Conservation (phyloP, 2,113 vertebrate genomes). For the Rhineura floridana region DNA sequence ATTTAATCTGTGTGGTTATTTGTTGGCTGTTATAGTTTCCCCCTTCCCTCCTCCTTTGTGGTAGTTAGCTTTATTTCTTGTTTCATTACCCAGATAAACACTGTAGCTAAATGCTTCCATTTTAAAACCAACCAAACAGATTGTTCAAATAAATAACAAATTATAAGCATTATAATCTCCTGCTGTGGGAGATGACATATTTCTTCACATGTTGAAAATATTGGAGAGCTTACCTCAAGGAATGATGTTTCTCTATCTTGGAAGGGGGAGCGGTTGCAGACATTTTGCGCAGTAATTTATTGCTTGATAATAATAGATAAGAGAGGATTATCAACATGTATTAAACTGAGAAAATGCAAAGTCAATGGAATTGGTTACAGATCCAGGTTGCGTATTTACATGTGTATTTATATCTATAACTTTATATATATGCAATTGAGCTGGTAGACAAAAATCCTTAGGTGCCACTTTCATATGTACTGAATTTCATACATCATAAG, state of each 20-base stretch:
- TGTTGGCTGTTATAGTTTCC: conserved; percentile 2
- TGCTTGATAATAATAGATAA: neutral
- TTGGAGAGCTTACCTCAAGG: neutral
- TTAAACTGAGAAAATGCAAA: conserved; percentile 10
- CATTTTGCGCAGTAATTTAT: conserved; percentile 14
- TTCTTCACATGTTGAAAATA: conserved; percentile 30
- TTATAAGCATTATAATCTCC: neutral
- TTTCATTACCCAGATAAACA: conserved; percentile 20
- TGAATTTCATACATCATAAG: neutral
- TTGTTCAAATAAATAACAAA: conserved; percentile 41
- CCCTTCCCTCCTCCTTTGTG: conserved; percentile 13
- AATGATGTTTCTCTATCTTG: conserved; percentile 25
- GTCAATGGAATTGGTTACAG: conserved; percentile 6
- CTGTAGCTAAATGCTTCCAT: conserved; percentile 10
- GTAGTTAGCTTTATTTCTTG: conserved; percentile 33
- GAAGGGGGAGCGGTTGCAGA: conserved; percentile 17
- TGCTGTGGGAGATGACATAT: neutral
- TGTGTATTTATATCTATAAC: neutral
- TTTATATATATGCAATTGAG: neutral
- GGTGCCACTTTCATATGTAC: neutral
- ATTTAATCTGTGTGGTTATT: neutral
- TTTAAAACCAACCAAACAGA: conserved; percentile 34
- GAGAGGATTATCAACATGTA: rapidly evolving
- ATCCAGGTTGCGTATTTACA: neutral
- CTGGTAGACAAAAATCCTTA: rapidly evolving